These are phyloP conservation scores for Myxocyprinus asiaticus DNA, from an alignment of 2,113 vertebrate species.

Conservation along the genomic window DNA sequence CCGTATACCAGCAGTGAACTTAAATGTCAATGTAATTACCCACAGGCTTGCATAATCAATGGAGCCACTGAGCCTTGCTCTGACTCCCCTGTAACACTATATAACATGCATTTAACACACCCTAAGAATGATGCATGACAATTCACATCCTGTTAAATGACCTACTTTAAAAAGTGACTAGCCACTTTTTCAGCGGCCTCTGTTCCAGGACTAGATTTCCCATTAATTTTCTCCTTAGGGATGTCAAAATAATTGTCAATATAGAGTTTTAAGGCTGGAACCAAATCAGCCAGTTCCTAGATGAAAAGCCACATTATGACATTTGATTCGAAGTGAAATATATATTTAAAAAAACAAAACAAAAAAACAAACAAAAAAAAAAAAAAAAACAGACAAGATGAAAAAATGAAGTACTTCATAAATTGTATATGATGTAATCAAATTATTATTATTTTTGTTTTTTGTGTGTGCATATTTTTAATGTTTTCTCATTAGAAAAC, in stretches of 20 bases:
- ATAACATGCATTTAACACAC: conserved; percentile 14
- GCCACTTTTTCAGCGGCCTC: not conserved
- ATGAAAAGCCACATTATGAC: no score
- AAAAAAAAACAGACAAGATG: no score
- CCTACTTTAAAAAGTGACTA: not conserved
- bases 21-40: conserved; percentile 33
- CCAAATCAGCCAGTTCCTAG: no score
- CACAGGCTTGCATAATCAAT: conserved; percentile 2
- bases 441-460: no score
- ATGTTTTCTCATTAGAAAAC: no score
- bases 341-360: no score
- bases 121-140: not conserved
- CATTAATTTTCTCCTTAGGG: not conserved
- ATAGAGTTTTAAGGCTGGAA: no score
- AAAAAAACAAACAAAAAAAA: no score
- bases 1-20: conserved; percentile 9
- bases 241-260: not conserved
- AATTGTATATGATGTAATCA: no score
- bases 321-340: no score
- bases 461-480: no score
- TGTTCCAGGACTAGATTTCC: not conserved
- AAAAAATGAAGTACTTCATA: no score
- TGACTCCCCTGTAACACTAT: conserved; percentile 23
- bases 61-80: not conserved
- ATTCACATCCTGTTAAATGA: conserved; percentile 6